A percentile compares a stretch with the other conserved stretches of the same genome.
Conservation (phyloP, 2,113 vertebrate genomes). For the Dipodomys stephensi region DNA sequence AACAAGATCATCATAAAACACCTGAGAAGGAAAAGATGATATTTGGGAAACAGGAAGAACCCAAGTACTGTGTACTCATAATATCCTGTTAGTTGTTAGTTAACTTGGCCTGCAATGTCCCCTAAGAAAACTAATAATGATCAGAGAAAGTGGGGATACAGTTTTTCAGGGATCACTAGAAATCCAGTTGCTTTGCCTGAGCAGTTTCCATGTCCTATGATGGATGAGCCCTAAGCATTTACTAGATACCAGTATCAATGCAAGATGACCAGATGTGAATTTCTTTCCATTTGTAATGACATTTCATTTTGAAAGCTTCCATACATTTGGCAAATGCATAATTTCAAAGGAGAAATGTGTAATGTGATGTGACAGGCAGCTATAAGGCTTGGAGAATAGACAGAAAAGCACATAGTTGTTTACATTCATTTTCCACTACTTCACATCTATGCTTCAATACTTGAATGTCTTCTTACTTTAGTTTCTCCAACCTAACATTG, state of each 20-base stretch:
- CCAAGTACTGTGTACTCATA: neutral
- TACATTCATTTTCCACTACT: neutral
- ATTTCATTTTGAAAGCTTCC: conserved; percentile 54
- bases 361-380: neutral
- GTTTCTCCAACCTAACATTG: neutral
- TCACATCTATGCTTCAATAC: neutral
- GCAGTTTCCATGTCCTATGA: neutral
- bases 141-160: neutral
- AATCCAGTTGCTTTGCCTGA: neutral
- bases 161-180: neutral
- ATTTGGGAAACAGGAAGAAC: neutral
- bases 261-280: neutral
- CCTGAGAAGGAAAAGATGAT: neutral
- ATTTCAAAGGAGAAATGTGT: conserved; percentile 33
- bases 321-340: neutral
- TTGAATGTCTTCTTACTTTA: neutral
- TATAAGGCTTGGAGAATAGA: neutral
- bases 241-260: neutral
- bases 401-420: neutral
- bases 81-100: neutral
- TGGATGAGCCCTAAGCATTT: neutral
- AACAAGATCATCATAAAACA: neutral
- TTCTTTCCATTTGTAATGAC: neutral
- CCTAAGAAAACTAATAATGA: neutral
- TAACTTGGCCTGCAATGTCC: neutral